These are phyloP conservation scores for Euzetes globulus DNA, from an alignment of 2,888 invertebrate species.

Conservation along the genomic window DNA sequence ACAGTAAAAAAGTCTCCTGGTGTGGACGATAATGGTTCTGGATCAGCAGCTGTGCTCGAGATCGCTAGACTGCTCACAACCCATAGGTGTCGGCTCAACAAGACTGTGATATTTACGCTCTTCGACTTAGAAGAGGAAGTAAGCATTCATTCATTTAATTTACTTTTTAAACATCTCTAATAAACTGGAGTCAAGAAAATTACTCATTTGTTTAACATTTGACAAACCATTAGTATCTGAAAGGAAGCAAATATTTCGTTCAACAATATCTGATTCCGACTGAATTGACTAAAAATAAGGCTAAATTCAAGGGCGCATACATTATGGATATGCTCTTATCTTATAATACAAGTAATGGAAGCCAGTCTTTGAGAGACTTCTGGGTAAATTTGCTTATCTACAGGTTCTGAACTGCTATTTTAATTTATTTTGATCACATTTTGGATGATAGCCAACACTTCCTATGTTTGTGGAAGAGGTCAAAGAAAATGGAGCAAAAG, in stretches of 20 bases:
- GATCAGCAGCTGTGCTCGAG: conserved; percentile 47
- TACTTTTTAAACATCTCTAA: neutral
- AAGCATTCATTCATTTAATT: conserved; percentile 31
- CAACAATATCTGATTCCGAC: conserved; percentile 45
- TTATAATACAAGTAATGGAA: conserved; percentile 44
- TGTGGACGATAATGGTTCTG: conserved; percentile 47
- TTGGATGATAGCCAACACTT: conserved; percentile 30
- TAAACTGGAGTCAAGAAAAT: neutral
- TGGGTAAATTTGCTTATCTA: conserved; percentile 15
- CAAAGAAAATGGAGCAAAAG: conserved; percentile 21
- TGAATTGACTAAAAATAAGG: conserved; percentile 35
- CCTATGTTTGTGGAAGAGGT: conserved; percentile 33
- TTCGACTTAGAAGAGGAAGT: conserved; percentile 48
- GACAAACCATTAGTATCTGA: conserved; percentile 42
- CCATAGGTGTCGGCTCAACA: conserved; percentile 41
- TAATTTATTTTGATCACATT: neutral
- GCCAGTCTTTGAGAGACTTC: conserved; percentile 34
- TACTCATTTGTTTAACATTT: neutral
- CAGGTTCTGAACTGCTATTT: neutral
- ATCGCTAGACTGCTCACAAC: conserved; percentile 44
- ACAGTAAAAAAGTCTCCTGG: conserved; percentile 44
- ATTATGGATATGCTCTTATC: conserved; percentile 47
- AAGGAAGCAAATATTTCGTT: conserved; percentile 45
- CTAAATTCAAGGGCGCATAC: conserved; percentile 40
- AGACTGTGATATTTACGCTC: conserved; percentile 47